Conservation (phyloP, 2,888 invertebrate species). For the Drosophila helvetica region DNA sequence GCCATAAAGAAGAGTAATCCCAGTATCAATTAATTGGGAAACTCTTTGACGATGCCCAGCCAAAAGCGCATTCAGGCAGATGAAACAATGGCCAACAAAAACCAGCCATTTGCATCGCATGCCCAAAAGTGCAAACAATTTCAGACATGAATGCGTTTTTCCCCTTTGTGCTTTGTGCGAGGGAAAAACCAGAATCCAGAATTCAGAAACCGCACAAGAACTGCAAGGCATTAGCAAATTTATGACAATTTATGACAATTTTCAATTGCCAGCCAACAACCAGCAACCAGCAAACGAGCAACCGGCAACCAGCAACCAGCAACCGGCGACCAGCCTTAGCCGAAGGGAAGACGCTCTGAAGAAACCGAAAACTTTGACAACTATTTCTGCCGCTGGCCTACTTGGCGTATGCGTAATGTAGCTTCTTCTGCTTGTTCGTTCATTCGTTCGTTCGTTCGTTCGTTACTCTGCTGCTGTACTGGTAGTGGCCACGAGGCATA, state of each 20-base stretch:
- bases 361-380: conserved; percentile 42
- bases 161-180: conserved; percentile 12
- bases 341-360: neutral
- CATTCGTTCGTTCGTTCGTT: conserved; percentile 16
- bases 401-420: conserved; percentile 48
- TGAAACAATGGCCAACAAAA: conserved; percentile 17
- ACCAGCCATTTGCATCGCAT: conserved; percentile 18
- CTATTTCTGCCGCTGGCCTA: conserved; percentile 25
- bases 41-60: conserved; percentile 11
- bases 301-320: too few relatives aligned
- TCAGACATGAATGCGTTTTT: conserved; percentile 45
- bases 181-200: neutral
- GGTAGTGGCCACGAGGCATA: conserved; percentile 22
- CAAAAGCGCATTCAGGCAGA: conserved; percentile 30
- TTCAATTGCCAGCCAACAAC: conserved; percentile 31
- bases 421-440: conserved; percentile 7
- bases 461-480: neutral
- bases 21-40: conserved; percentile 28
- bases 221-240: conserved; percentile 9
- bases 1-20: neutral
- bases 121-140: conserved; percentile 46
- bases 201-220: conserved; percentile 14
- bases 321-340: neutral
- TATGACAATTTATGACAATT: conserved; percentile 31
- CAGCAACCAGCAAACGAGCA: too few relatives aligned